Conservation (phyloP, 2,113 vertebrate species). For the Athene noctua region DNA sequence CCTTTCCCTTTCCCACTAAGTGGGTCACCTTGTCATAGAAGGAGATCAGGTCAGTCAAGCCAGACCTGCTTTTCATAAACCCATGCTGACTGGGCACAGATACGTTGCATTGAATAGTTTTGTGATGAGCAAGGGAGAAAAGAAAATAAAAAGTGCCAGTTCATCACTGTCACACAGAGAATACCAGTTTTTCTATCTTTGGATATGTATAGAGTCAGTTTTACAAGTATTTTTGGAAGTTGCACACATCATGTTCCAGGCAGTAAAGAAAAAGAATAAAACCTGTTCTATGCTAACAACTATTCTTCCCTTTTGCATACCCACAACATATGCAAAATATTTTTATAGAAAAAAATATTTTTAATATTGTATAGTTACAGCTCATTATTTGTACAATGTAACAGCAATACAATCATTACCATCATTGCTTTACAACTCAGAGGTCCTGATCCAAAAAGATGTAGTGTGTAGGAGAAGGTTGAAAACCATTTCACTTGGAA, state of each 20-base stretch:
- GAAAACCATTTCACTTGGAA: background rate
- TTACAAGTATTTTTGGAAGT: background rate
- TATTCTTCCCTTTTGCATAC: background rate
- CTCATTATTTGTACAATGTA: background rate
- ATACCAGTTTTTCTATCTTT: background rate
- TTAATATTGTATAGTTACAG: background rate
- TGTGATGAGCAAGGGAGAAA: background rate
- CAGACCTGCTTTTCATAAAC: background rate
- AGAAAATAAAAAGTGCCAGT: background rate
- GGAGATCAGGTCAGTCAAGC: background rate
- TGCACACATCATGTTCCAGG: background rate
- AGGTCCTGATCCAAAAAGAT: background rate
- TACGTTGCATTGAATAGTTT: background rate
- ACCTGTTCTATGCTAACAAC: background rate
- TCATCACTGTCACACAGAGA: background rate
- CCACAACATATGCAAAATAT: background rate
- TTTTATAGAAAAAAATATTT: background rate
- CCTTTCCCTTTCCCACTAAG: background rate
- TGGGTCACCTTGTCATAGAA: background rate
- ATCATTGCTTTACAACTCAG: background rate
- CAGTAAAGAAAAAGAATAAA: background rate
- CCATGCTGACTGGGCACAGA: background rate
- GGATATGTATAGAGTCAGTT: background rate
- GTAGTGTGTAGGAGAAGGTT: background rate
- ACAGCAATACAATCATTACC: background rate